Conservation (phyloP, 2,113 vertebrate species). For the Otocyon megalotis region DNA sequence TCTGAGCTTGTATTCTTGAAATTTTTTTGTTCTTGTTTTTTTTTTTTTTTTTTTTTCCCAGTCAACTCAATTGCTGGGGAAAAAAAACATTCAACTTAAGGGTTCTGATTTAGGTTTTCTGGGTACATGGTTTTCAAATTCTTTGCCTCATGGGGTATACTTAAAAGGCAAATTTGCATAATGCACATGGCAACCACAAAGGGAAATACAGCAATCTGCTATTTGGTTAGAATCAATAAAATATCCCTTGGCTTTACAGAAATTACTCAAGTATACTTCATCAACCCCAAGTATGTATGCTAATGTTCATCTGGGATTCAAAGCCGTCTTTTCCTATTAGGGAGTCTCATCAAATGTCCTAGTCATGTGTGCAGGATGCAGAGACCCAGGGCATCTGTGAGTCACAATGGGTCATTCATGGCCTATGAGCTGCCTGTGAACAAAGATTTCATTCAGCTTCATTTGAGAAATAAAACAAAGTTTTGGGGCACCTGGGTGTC, state of each 20-base stretch:
- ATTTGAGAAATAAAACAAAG: conserved; percentile 1
- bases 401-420: not conserved
- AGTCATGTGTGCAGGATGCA: conserved; percentile 10
- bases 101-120: conserved; percentile 8
- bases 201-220: conserved; percentile 50
- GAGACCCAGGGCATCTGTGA: not conserved
- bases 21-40: not conserved
- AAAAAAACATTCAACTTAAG: conserved; percentile 24
- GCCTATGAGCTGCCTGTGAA: not conserved
- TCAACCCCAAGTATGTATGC: not conserved
- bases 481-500: not conserved
- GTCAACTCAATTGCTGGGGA: not conserved
- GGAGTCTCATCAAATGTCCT: not conserved
- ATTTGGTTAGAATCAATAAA: conserved; percentile 34
- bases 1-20: not conserved
- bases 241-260: conserved; percentile 39
- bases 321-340: not conserved
- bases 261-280: conserved; percentile 68
- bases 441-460: not conserved
- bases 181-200: not conserved
- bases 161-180: not conserved
- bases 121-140: not conserved
- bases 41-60: not conserved
- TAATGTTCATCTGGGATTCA: not conserved
- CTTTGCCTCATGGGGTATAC: not conserved